These are phyloP conservation scores for Anarhynchus alexandrinus DNA, from an alignment of 2,113 vertebrate species.

Conservation along the genomic window DNA sequence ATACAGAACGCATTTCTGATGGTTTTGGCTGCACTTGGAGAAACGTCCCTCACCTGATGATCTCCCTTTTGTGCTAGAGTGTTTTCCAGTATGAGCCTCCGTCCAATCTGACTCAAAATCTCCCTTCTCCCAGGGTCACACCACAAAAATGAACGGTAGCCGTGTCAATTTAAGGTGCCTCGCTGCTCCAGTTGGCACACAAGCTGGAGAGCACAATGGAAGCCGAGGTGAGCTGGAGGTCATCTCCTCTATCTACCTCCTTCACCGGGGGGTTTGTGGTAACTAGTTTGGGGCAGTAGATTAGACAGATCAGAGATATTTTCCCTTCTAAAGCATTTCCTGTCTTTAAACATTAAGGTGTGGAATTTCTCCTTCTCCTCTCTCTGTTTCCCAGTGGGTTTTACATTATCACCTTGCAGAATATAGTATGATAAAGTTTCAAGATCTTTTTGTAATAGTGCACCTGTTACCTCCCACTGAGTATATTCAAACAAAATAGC, in stretches of 20 bases:
- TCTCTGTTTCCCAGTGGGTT: background rate
- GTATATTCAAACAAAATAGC: background rate
- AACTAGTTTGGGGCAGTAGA: background rate
- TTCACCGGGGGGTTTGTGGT: background rate
- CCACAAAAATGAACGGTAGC: background rate
- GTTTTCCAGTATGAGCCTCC: background rate
- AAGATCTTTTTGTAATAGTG: background rate
- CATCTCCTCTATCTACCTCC: background rate
- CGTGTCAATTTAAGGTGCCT: background rate
- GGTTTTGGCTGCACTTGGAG: background rate
- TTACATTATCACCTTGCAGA: slow-evolving; percentile 16
- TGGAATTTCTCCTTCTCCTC: slow-evolving; percentile 16
- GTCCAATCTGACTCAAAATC: background rate
- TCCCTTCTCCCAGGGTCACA: background rate
- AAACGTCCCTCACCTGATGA: background rate
- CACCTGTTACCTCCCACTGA: background rate
- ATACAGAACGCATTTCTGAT: background rate
- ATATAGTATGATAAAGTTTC: slow-evolving; percentile 13
- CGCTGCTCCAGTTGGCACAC: background rate
- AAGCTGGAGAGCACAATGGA: background rate
- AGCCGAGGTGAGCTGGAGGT: background rate
- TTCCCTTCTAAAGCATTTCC: background rate
- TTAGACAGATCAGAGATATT: background rate
- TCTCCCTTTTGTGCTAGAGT: background rate
- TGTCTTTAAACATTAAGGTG: background rate